Evolutionary conservation across 1,140 invertebrate genomes (phyloP), one percentile per base, ranked within the genome.

Genomic region (Palaemon carinicauda): DNA sequence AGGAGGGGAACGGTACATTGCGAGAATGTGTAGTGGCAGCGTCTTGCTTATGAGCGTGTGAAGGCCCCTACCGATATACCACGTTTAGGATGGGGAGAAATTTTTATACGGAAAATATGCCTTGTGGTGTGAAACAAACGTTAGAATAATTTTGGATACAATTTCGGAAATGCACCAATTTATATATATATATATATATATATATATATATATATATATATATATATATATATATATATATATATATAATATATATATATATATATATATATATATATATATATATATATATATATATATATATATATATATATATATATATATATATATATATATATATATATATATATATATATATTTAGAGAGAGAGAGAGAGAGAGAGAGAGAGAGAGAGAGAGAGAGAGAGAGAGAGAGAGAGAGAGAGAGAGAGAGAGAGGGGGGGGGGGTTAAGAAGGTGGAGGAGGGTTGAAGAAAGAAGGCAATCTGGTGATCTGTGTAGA

Each of bases 261-360:
- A 21, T 21, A 73, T 73, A 21, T 73, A 29, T 73, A 29, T 73
- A 19, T 73, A 73, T 73, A 73, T 73, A 73, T 73, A 73, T 73
- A 73, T 73, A 73, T 73, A 73, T 73, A 73, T 73, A 73, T 73
- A 73, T 73, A 73, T 73, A 73, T 73, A 73, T 73, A 73, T 73
- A 73, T 73, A 73, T 73, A 73, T 73, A 73, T 73, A 73, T 73
- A 73, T 73, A 73, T 73, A 73, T 73, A 9, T 73, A 73, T 73
- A 9, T 4, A 73, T 4, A 73, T 4, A 27, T 4, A 21, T 9
- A 2, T 33, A 77, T 73, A 73, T 73, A 73, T 73, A 73, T 73
- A 9, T 73, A 73, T 73, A 9, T 4, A 73, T 4, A 73, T 4
- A 27, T 4, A 21, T 9, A 2, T 33, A 50, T 17, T 19, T n/a